phyloP scores from a whole-genome alignment of 2,888 invertebrate species.

The Tortrix viridana region DNA sequence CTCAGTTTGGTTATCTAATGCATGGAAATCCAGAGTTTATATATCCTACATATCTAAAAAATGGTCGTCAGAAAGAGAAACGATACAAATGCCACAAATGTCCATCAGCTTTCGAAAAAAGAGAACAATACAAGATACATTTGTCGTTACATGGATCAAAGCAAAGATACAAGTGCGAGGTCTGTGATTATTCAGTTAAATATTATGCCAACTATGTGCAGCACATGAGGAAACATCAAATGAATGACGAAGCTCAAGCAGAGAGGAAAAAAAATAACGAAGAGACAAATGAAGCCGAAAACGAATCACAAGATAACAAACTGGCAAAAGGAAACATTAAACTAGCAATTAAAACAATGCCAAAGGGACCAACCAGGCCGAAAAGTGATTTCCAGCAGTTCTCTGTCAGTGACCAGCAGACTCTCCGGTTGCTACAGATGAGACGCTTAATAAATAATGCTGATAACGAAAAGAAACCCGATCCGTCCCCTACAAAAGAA shows the following conservation, averaged over 20 bases:
- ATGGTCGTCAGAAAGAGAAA: constrained; percentile 89
- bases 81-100: constrained; percentile 93
- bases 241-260: constrained; percentile 87
- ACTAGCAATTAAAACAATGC: constrained; percentile 78
- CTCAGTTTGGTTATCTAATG: constrained; percentile 87
- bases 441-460: constrained; percentile 73
- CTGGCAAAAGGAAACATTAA: constrained; percentile 63
- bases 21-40: constrained; percentile 91
- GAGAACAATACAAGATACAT: constrained; percentile 93
- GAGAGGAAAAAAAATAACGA: constrained; percentile 76
- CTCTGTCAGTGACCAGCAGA: constrained; percentile 86
- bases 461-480: constrained; percentile 65
- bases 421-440: constrained; percentile 83
- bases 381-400: constrained; percentile 81
- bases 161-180: constrained; percentile 91
- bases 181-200: constrained; percentile 94
- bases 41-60: constrained; percentile 89
- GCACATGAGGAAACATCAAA: constrained; percentile 91
- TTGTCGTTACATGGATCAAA: constrained; percentile 92
- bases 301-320: constrained; percentile 58
- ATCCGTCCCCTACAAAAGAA: constrained; percentile 79
- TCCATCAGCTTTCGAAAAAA: constrained; percentile 94
- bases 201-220: constrained; percentile 93
- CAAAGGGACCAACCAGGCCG: constrained; percentile 58
- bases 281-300: constrained; percentile 52